Percentiles rank a stretch among this genome's conserved stretches.
These are phyloP conservation scores for Ephialtes manifestator DNA, from an alignment of 2,888 invertebrate species.

Conservation along the genomic window DNA sequence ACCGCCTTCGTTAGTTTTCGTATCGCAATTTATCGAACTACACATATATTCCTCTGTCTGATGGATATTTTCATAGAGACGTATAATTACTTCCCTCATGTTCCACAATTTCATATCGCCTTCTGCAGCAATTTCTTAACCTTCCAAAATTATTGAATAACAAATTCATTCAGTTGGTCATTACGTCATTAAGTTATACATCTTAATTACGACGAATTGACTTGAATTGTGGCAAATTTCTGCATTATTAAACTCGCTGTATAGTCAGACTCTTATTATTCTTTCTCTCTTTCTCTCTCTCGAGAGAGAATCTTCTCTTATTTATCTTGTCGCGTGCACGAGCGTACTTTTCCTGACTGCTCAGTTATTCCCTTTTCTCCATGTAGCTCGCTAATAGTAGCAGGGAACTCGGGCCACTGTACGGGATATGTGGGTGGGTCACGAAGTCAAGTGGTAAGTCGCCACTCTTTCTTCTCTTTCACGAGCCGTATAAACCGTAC, in stretches of 20 bases:
- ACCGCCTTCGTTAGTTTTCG: not conserved
- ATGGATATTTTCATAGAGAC: constrained; percentile 4
- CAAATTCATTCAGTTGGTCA: constrained; percentile 6
- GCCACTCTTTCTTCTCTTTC: constrained; percentile 70
- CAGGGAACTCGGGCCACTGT: constrained; percentile 24
- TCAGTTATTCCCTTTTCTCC: constrained; percentile 50
- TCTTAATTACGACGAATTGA: constrained; percentile 50
- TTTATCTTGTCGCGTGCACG: constrained; percentile 25
- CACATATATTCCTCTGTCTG: not conserved
- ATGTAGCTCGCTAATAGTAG: not conserved
- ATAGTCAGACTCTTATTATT: constrained; percentile 2
- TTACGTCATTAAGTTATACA: constrained; percentile 13
- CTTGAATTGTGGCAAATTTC: constrained; percentile 54
- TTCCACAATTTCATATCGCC: not conserved
- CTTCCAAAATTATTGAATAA: not conserved
- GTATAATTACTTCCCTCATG: not conserved
- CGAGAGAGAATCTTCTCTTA: not conserved
- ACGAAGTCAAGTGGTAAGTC: constrained; percentile 80
- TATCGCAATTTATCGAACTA: constrained; percentile 6
- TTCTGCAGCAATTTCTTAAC: not conserved
- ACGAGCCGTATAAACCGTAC: constrained; percentile 18
- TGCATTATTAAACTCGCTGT: not conserved
- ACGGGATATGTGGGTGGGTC: constrained; percentile 80
- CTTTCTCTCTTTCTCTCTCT: not conserved
- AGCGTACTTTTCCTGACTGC: constrained; percentile 27